Percentiles rank a stretch among this genome's conserved stretches.
Evolutionary conservation across 2,113 vertebrate species (phyloP).

Genomic region (Noturus placidus): DNA sequence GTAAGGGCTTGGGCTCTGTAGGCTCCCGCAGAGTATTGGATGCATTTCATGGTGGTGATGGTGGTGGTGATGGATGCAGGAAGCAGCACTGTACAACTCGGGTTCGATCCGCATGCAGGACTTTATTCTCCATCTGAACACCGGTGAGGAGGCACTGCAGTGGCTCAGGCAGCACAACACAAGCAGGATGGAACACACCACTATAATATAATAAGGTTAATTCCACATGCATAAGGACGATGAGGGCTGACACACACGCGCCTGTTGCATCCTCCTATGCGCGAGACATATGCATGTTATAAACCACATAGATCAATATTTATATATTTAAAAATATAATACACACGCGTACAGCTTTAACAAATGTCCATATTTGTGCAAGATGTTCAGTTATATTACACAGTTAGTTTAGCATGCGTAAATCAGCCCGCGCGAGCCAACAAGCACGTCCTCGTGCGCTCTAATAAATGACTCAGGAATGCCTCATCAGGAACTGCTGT

Average conservation of each 20-base stretch:
- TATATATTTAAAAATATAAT: neutral
- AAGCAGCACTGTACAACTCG: neutral
- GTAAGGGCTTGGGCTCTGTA: neutral
- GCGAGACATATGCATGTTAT: neutral
- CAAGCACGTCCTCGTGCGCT: neutral
- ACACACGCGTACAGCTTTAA: neutral
- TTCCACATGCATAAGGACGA: neutral
- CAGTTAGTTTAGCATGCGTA: neutral
- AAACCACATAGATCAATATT: neutral
- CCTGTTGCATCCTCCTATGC: neutral
- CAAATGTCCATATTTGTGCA: too few species aligned
- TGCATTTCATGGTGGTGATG: neutral
- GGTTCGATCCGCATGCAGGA: conserved; percentile 8
- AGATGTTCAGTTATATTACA: neutral
- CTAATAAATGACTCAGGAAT: neutral
- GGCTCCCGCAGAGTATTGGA: neutral
- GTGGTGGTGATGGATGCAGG: neutral
- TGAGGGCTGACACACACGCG: neutral
- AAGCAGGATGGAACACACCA: neutral
- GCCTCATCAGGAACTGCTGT: neutral
- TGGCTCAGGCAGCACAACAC: neutral
- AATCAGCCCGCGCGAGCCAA: neutral
- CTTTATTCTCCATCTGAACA: neutral
- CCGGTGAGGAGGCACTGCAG: neutral
- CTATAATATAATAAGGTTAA: neutral